These are phyloP conservation scores for Vanessa tameamea DNA, from an alignment of 1,140 invertebrate genomes.

Conservation along the genomic window DNA sequence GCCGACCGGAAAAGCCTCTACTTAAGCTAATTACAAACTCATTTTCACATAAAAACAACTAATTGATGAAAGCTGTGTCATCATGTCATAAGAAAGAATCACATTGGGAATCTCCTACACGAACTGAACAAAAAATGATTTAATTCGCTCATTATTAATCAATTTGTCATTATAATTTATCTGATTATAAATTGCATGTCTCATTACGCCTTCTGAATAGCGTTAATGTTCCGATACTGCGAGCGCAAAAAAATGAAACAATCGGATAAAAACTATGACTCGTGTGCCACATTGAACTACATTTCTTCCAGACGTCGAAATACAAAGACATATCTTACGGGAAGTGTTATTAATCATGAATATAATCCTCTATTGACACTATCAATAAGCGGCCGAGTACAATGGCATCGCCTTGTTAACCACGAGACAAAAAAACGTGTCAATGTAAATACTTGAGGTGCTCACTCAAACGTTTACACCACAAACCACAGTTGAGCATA, in stretches of 20 bases:
- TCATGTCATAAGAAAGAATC: slow-evolving; percentile 58
- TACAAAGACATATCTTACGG: slow-evolving; percentile 37
- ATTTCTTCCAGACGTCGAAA: slow-evolving; percentile 24
- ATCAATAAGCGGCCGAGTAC: slow-evolving; percentile 65
- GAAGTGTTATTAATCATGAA: slow-evolving; percentile 59
- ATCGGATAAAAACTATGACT: slow-evolving; percentile 5
- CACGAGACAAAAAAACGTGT: slow-evolving; percentile 72
- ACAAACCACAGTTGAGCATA: slow-evolving; percentile 52
- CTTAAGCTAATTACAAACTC: slow-evolving; percentile 59
- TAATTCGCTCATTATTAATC: slow-evolving; percentile 52
- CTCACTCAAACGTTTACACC: slow-evolving; percentile 53
- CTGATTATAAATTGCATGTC: slow-evolving; percentile 32
- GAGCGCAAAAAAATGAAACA: background rate
- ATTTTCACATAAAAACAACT: slow-evolving; percentile 64
- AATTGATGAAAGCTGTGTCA: slow-evolving; percentile 70
- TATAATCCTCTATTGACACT: slow-evolving; percentile 71
- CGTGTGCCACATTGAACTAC: slow-evolving; percentile 34
- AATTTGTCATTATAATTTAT: slow-evolving; percentile 45
- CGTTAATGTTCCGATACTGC: slow-evolving; percentile 18
- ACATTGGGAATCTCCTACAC: slow-evolving; percentile 58
- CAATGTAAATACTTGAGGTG: slow-evolving; percentile 66
- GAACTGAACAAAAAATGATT: slow-evolving; percentile 47
- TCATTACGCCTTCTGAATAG: slow-evolving; percentile 17
- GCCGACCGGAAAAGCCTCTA: slow-evolving; percentile 67
- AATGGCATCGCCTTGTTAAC: slow-evolving; percentile 72